Conservation (phyloP, 2,888 invertebrate species). For the Mellilla xanthometata region DNA sequence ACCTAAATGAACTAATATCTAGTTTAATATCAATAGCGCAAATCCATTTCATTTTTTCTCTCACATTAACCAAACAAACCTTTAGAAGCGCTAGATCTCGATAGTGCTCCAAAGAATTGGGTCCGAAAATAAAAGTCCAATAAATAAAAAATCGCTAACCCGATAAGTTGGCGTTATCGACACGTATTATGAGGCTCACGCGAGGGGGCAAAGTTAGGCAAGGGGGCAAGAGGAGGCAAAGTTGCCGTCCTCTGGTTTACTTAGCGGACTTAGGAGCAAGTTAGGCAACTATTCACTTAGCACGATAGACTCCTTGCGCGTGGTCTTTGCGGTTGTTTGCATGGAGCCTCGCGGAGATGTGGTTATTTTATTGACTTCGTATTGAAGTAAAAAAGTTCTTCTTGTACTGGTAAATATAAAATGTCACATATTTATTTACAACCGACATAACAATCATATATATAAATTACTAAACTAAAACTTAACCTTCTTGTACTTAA, state of each 20-base stretch:
- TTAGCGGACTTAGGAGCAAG: constrained; percentile 46
- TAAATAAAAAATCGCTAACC: constrained; percentile 27
- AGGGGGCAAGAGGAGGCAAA: constrained; percentile 24
- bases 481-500: too few relatives aligned
- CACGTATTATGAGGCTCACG: constrained; percentile 35
- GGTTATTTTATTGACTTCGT: too few relatives aligned
- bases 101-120: neutral
- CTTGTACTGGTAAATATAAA: too few relatives aligned
- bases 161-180: constrained; percentile 33
- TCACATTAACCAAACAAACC: constrained; percentile 7
- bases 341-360: too few relatives aligned
- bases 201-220: constrained; percentile 6
- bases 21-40: too few relatives aligned
- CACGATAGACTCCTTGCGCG: constrained; percentile 41
- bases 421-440: too few relatives aligned
- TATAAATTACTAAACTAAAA: too few relatives aligned
- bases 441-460: too few relatives aligned
- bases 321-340: constrained; percentile 28
- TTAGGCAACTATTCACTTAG: constrained; percentile 54
- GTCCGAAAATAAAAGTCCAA: constrained; percentile 24
- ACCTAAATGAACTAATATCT: too few relatives aligned
- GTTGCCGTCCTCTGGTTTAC: constrained; percentile 37
- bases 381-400: too few relatives aligned
- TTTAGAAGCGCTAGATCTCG: neutral
- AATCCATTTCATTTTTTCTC: neutral